These are phyloP conservation scores for Ptychobarbus kaznakovi DNA, from an alignment of 2,797 vertebrate species.

Conservation along the genomic window DNA sequence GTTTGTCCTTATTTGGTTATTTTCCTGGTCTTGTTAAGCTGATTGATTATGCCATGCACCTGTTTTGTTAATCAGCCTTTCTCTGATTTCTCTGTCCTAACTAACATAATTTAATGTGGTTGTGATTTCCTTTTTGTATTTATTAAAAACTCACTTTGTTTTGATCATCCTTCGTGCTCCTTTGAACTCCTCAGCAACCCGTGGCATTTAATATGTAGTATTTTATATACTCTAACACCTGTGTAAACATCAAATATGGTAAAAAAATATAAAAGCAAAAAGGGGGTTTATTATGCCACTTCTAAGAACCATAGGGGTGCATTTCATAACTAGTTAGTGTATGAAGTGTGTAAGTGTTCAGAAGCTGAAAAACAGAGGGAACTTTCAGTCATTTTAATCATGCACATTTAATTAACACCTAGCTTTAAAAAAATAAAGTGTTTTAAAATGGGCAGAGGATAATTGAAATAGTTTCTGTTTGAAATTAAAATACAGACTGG, in stretches of 20 bases:
- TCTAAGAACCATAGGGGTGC: neutral
- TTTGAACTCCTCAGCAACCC: too few relatives aligned
- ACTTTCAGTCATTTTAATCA: neutral
- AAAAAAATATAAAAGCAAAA: neutral
- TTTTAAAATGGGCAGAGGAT: neutral
- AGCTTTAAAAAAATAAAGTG: neutral
- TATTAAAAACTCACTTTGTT: too few relatives aligned
- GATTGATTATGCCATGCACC: too few relatives aligned
- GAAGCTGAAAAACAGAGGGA: neutral
- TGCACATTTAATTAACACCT: neutral
- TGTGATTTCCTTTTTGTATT: too few relatives aligned
- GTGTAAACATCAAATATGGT: neutral
- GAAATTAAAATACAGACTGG: neutral
- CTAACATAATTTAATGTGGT: too few relatives aligned
- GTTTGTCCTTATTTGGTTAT: too few relatives aligned
- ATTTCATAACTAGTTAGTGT: neutral
- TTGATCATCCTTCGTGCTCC: too few relatives aligned
- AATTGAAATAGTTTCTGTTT: neutral
- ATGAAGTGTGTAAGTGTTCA: neutral
- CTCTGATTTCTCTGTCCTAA: too few relatives aligned
- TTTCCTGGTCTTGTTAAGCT: too few relatives aligned
- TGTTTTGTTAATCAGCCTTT: too few relatives aligned
- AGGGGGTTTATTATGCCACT: neutral
- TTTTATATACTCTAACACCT: neutral
- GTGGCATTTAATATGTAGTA: neutral